A percentile compares a stretch with the other conserved stretches of the same genome.
These are phyloP conservation scores for Condylura cristata DNA, from an alignment of 2,113 vertebrate genomes.

Conservation along the genomic window DNA sequence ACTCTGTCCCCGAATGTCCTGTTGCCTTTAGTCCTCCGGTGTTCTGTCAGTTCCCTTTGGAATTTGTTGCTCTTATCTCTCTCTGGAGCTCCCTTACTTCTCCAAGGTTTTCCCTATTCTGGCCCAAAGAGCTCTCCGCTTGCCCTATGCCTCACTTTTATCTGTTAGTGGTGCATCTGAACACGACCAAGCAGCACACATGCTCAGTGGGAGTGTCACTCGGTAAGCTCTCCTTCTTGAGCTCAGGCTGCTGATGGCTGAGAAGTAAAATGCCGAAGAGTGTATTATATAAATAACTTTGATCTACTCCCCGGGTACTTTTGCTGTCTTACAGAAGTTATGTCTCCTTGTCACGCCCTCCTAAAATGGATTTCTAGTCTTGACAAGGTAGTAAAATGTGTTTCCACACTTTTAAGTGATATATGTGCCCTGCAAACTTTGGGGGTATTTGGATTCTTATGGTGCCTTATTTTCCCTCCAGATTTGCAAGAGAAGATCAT, in stretches of 20 bases:
- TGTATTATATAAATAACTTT: conserved; percentile 16
- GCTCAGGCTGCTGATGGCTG: background rate
- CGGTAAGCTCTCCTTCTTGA: background rate
- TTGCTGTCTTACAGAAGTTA: background rate
- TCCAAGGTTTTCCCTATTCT: too few species aligned
- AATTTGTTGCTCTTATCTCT: too few species aligned
- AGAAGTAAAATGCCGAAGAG: conserved; percentile 8
- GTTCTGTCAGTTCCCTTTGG: too few species aligned
- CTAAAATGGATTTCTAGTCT: background rate
- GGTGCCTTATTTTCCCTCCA: background rate
- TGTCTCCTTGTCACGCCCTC: background rate
- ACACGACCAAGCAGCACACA: background rate
- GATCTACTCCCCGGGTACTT: background rate
- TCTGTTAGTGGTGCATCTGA: conserved; percentile 11
- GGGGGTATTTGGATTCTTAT: background rate
- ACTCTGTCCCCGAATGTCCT: too few species aligned
- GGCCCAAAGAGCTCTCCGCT: too few species aligned
- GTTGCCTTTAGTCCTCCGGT: too few species aligned
- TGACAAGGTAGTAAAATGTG: background rate
- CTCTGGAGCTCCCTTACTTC: too few species aligned
- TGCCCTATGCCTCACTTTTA: background rate
- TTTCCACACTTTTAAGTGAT: background rate
- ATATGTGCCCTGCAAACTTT: background rate
- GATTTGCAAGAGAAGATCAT: conserved; percentile 12
- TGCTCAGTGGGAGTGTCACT: background rate